phyloP scores from a whole-genome alignment of 2,113 vertebrate genomes.

The Rousettus leschenaultii region DNA sequence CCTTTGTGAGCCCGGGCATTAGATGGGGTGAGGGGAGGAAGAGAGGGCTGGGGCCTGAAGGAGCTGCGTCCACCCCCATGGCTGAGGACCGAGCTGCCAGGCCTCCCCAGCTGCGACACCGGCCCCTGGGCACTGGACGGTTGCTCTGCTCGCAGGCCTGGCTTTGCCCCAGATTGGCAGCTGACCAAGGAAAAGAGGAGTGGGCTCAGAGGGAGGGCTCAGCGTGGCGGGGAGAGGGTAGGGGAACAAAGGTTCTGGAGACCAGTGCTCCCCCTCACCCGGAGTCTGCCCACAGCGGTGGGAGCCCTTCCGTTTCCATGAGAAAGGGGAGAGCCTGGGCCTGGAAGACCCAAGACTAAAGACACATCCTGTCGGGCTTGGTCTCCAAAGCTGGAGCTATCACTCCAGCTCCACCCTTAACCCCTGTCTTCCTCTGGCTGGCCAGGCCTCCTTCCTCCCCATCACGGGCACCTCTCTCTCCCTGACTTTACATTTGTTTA shows the following conservation, averaged over 20 bases:
- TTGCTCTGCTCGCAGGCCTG: background rate
- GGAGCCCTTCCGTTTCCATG: rapidly evolving
- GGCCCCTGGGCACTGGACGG: background rate
- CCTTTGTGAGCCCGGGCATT: background rate
- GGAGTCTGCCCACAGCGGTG: background rate
- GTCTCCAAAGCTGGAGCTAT: background rate
- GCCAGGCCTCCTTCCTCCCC: background rate
- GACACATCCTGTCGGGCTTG: background rate
- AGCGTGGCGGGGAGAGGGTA: rapidly evolving
- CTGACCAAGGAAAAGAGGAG: background rate
- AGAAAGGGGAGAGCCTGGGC: background rate
- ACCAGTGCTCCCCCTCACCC: background rate
- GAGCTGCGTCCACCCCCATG: background rate
- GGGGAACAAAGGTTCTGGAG: background rate
- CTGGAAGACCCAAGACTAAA: no score
- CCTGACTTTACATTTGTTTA: rapidly evolving
- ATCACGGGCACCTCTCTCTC: rapidly evolving
- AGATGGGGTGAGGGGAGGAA: rapidly evolving
- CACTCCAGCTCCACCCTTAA: rapidly evolving
- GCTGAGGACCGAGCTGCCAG: background rate
- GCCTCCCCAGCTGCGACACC: background rate
- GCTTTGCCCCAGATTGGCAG: background rate
- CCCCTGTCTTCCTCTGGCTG: background rate
- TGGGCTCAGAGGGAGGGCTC: background rate
- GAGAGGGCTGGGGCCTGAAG: no score